Base-by-base conservation (phyloP, 2,113 vertebrate genomes). In the Tachysurus fulvidraco region DNA sequence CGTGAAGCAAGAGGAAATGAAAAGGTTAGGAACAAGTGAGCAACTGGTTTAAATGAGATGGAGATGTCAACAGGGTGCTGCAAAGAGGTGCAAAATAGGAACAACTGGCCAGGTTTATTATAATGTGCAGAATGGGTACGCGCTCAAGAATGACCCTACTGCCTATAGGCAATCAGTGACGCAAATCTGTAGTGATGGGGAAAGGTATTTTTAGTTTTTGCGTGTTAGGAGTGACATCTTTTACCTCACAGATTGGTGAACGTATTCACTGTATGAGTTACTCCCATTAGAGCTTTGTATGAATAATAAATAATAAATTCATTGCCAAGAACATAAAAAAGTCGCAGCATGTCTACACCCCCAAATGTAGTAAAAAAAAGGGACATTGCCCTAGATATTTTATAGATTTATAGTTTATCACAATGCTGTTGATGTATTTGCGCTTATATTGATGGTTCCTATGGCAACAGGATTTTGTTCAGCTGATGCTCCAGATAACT, bases 1-100 rank as follows among this genome's bases (percentile, higher is more conserved):
- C 16, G n/a, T 25, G 87, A 89, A 78, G 74, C 44, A 76, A 84
- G 69, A 86, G 83, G 76, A 88, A 89, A 86, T 78, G 46, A 88
- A 84, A 77, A 81, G 81, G 76, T 81, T 65, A 59, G 67, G 46
- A 85, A 60, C 16, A 41, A 67, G 86, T 87, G 83, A 89, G 76
- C 83, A 85, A 88, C 84, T 88, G 76, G 46, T 19, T 83, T 8
- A 80, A 81, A 46, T 59, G 84, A 74, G 81, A 77, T 74, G 36
- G 41, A 60, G 11, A 59, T 9, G 23, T n/a, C 55, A 85, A 79
- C 57, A 12, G 62, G 81, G 52, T 69, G 57, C 76, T 16, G 36
- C 28, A 82, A 67, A 60, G 54, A 88, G 59, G 55, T 69, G 88
- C 23, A 81, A 84, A 81, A 80, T 30, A 1, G 46, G 5, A 73